phyloP scores from a whole-genome alignment of 2,797 vertebrate genomes.

The Aquila chrysaetos region DNA sequence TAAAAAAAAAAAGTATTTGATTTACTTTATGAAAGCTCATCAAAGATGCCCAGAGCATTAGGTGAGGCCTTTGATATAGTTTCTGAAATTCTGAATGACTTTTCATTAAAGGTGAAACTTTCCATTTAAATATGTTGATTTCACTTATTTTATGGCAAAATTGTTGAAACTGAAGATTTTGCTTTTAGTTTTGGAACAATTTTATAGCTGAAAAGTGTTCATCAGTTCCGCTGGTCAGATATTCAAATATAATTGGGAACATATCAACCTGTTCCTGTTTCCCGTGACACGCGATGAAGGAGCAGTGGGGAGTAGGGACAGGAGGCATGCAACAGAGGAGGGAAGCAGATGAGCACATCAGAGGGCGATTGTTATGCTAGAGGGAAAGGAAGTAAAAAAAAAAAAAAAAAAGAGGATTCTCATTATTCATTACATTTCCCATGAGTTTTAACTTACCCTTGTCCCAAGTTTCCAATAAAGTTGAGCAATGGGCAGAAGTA shows the following conservation, averaged over 20 bases:
- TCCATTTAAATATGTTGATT: neutral
- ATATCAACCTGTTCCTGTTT: neutral
- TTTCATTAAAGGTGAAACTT: neutral
- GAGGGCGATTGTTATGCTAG: neutral
- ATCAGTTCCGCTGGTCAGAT: neutral
- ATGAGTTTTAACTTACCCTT: neutral
- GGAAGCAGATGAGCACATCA: neutral
- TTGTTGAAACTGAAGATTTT: neutral
- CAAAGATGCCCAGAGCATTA: neutral
- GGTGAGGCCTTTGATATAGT: neutral
- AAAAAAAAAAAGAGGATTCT: neutral
- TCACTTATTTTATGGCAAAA: neutral
- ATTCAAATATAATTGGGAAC: neutral
- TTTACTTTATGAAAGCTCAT: neutral
- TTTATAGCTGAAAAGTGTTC: neutral
- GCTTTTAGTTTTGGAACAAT: neutral
- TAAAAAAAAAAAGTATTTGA: rapidly evolving
- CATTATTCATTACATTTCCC: neutral
- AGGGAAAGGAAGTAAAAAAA: neutral
- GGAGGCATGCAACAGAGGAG: neutral
- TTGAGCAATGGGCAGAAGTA: neutral
- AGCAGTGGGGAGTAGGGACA: neutral
- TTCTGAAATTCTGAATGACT: neutral
- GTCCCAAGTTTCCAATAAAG: neutral
- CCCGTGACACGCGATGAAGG: rapidly evolving